phyloP scores from a whole-genome alignment of 1,140 invertebrate genomes.

The Trichonephila clavata region DNA sequence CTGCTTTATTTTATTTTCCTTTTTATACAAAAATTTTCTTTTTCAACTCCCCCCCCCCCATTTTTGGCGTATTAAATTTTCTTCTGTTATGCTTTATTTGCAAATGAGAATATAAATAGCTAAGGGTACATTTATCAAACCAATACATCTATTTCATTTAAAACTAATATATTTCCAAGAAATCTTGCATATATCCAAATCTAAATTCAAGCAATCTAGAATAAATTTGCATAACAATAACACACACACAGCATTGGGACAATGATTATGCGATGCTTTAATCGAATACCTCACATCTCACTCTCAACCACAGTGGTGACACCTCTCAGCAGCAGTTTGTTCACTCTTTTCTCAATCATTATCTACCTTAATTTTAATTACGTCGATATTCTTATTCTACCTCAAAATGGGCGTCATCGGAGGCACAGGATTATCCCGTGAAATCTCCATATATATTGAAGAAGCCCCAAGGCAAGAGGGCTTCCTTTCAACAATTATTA shows the following conservation, averaged over 20 bases:
- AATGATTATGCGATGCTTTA: slow-evolving; percentile 26
- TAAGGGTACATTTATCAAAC: no score
- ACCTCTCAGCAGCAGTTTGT: not conserved
- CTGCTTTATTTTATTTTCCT: no score
- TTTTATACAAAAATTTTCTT: no score
- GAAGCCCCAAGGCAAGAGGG: not conserved
- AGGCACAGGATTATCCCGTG: not conserved
- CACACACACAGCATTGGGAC: not conserved
- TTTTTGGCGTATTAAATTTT: no score
- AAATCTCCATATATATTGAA: slow-evolving; percentile 38
- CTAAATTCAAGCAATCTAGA: not conserved
- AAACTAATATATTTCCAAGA: no score
- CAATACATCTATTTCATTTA: no score
- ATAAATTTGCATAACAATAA: slow-evolving; percentile 7
- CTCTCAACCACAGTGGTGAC: not conserved
- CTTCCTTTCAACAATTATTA: not conserved
- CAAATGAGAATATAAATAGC: no score
- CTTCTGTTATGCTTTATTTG: no score
- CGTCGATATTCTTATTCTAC: slow-evolving; percentile 26
- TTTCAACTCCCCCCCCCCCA: no score
- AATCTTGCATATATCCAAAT: not conserved
- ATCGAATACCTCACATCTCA: not conserved
- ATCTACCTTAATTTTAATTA: not conserved
- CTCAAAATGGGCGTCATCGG: not conserved
- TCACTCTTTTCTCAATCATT: not conserved